Base-by-base conservation (phyloP, 2,888 invertebrate genomes). In the Perizoma affinitatum region DNA sequence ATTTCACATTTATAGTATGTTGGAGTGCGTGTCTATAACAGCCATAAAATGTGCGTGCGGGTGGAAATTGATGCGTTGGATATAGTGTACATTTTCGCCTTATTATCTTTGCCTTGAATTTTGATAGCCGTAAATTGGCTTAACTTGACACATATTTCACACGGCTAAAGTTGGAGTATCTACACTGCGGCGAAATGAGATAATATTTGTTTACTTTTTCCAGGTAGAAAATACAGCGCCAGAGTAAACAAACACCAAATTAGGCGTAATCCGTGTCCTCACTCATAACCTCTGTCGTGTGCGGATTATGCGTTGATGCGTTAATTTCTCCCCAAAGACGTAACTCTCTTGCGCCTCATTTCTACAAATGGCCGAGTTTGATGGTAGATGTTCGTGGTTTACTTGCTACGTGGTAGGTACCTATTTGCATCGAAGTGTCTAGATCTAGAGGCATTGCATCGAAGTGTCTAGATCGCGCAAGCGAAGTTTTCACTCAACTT, bases 11-110 rank as follows among this genome's bases (percentile, higher is more conserved):
- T 82, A 80, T 80, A 81, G 77, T 79, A 76, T 77, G 22, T 1
- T 22, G 76, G 74, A 83, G 82, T 84, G 86, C 86, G 85, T 86
- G 85, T 81, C 81, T 74, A 76, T 78, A 81, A 79, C 73, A 76
- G 80, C 78, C 74, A 80, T 85, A 83, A 84, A 85, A 84, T 82
- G 80, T 83, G 86, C 84, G 86, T 86, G 86, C 72, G 76, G 74
- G 69, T 80, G 73, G 73, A 80, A 84, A 84, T 84, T 79, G 83
- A 85, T 86, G 86, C 80, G 80, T 80, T 76, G 75, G 80, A 82
- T 80, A 79, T 78, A 79, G 82, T 80, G 84, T 86, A 84, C 82
- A 86, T 86, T 85, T 85, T 80, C 74, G 76, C 76, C 82, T 84
- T 83, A 84, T 85, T 83, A 81, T 78, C 73, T 80, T 77, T 77